Conservation (phyloP, 2,888 invertebrate species). For the Agelastica alni region DNA sequence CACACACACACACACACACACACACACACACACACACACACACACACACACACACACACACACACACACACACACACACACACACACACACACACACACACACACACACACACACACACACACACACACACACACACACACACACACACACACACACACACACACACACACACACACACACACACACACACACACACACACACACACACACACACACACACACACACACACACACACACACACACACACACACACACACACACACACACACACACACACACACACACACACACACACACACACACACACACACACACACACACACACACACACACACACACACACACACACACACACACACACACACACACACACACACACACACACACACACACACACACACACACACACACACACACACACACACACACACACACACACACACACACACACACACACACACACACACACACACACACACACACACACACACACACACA, state of each 20-base stretch:
- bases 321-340: background rate
- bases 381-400: background rate
- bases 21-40: background rate
- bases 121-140: background rate
- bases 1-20: background rate
- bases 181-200: background rate
- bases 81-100: background rate
- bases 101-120: background rate
- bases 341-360: background rate
- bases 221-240: background rate
- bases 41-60: background rate
- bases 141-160: background rate
- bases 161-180: background rate
- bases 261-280: background rate
- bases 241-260: background rate
- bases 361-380: background rate
- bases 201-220: background rate
- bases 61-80: background rate
- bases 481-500: background rate
- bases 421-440: background rate
- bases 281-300: background rate
- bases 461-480: background rate
- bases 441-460: background rate
- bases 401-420: background rate
- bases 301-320: background rate